These are phyloP conservation scores for Meiosimyza decipiens DNA, from an alignment of 2,888 invertebrate species.

Conservation along the genomic window DNA sequence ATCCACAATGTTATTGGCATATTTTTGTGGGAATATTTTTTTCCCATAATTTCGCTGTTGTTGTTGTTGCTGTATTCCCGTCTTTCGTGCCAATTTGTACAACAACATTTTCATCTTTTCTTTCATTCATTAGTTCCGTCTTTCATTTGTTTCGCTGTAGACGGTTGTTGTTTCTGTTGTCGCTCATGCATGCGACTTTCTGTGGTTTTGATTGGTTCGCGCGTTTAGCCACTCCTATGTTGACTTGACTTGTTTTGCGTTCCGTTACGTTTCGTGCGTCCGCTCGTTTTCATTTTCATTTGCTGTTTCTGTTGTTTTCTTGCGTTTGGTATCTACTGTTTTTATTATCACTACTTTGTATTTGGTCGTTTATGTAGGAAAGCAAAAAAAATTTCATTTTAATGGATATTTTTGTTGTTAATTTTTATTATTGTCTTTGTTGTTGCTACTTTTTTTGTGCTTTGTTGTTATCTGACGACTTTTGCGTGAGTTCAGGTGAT, in stretches of 20 bases:
- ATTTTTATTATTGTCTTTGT: neutral
- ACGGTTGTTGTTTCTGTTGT: neutral
- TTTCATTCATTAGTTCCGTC: neutral
- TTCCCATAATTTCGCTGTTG: neutral
- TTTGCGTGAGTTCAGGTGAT: constrained; percentile 42
- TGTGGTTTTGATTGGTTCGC: constrained; percentile 45
- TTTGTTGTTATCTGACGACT: constrained; percentile 11
- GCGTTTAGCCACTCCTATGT: constrained; percentile 46
- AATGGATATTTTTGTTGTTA: constrained; percentile 19
- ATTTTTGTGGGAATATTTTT: no score
- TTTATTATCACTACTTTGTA: constrained; percentile 28
- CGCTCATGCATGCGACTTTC: constrained; percentile 18
- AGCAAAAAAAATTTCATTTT: neutral
- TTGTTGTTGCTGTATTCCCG: constrained; percentile 25
- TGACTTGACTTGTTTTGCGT: constrained; percentile 27
- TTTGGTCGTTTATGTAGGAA: constrained; percentile 4
- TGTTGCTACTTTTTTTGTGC: constrained; percentile 13
- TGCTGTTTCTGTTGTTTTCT: constrained; percentile 28
- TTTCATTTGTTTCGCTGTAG: constrained; percentile 28
- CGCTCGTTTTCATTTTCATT: constrained; percentile 31
- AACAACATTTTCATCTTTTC: neutral
- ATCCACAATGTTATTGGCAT: no score
- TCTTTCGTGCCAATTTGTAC: constrained; percentile 18
- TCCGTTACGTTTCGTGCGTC: constrained; percentile 10
- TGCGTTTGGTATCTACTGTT: constrained; percentile 28